Percentiles rank a stretch among this genome's conserved stretches.
Evolutionary conservation across 2,113 vertebrate genomes (phyloP).

Genomic region (Marmota monax): DNA sequence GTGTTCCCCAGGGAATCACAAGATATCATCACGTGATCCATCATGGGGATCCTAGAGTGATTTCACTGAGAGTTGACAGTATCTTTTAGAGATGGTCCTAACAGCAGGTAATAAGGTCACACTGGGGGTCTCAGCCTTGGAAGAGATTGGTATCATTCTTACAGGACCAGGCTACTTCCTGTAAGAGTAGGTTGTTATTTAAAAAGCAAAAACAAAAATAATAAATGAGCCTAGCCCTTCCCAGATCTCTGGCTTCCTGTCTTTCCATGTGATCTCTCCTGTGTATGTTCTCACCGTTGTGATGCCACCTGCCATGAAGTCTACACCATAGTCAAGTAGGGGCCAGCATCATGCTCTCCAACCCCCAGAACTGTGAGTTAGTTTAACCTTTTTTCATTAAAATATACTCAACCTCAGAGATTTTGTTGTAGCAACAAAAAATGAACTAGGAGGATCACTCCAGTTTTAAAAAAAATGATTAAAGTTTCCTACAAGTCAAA

Average conservation of each 20-base stretch:
- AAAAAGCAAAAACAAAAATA: neutral
- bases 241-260: neutral
- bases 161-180: neutral
- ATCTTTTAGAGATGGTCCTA: neutral
- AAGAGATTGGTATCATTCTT: neutral
- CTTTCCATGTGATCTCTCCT: neutral
- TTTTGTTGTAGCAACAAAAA: neutral
- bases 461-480: neutral
- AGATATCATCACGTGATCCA: neutral
- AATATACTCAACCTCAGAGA: neutral
- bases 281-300: neutral
- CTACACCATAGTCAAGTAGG: no score
- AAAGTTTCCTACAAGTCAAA: neutral
- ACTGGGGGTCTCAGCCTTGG: neutral
- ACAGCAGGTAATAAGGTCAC: neutral
- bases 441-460: no score
- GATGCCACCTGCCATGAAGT: neutral
- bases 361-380: neutral
- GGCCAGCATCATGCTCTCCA: neutral
- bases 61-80: neutral
- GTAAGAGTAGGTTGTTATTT: neutral
- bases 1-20: neutral
- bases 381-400: neutral
- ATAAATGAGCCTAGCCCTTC: neutral
- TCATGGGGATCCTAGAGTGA: neutral